Evolutionary conservation across 2,888 invertebrate species (phyloP).

Genomic region (Phengaris alcon): DNA sequence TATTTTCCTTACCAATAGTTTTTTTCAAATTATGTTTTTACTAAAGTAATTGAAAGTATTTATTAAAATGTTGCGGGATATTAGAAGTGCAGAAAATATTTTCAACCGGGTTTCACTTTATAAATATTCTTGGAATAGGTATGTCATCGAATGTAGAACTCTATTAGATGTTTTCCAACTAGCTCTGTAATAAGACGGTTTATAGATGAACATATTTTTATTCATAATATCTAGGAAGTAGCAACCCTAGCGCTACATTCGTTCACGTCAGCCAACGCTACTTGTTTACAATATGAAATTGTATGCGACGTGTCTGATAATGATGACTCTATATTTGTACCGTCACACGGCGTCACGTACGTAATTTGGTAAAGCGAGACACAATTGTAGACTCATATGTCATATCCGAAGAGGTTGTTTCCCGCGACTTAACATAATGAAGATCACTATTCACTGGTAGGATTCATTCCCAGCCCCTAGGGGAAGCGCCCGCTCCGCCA

Average conservation of each 20-base stretch:
- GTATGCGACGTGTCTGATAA: slow-evolving; percentile 30
- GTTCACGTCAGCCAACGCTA: slow-evolving; percentile 49
- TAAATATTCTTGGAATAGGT: neutral
- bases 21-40: neutral
- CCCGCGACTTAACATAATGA: neutral
- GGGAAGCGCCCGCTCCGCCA: too few relatives aligned
- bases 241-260: slow-evolving; percentile 44
- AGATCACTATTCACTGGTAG: neutral
- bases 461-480: neutral
- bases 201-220: neutral
- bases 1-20: neutral
- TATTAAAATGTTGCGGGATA: neutral
- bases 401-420: neutral
- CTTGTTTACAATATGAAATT: slow-evolving; percentile 45
- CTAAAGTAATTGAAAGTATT: neutral
- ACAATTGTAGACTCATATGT: neutral
- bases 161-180: neutral
- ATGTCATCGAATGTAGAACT: neutral
- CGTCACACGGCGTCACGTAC: slow-evolving; percentile 15
- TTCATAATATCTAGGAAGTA: neutral
- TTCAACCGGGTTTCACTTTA: neutral
- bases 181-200: neutral
- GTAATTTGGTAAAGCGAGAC: slow-evolving; percentile 13
- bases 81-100: neutral
- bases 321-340: slow-evolving; percentile 29